These are phyloP conservation scores for Notospermus geniculatus DNA, from an alignment of 1,140 invertebrate species.

Conservation along the genomic window DNA sequence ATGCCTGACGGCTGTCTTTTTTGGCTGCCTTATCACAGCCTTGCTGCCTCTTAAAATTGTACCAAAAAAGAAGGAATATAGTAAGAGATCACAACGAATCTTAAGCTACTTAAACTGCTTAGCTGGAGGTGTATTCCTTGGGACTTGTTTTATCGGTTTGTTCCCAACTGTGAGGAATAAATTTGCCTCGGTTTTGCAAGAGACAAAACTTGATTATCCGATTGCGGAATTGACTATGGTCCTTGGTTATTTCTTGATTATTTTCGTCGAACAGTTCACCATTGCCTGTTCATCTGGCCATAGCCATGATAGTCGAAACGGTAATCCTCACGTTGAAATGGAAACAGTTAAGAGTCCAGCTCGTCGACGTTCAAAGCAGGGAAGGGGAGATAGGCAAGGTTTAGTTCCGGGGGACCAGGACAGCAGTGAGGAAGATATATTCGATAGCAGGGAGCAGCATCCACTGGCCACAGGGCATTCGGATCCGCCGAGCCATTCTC, in stretches of 20 bases:
- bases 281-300: slow-evolving; percentile 28
- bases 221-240: slow-evolving; percentile 61
- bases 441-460: slow-evolving; percentile 23
- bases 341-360: not conserved
- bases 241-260: slow-evolving; percentile 62
- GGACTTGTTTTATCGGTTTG: slow-evolving; percentile 61
- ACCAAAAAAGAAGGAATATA: not conserved
- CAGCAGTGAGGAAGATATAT: slow-evolving; percentile 39
- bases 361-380: not conserved
- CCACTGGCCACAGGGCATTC: not conserved
- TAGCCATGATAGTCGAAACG: not conserved
- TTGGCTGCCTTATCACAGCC: slow-evolving; percentile 36
- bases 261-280: slow-evolving; percentile 62
- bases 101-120: slow-evolving; percentile 53
- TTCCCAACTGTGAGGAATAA: slow-evolving; percentile 60
- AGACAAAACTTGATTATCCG: slow-evolving; percentile 19
- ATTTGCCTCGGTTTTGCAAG: slow-evolving; percentile 10
- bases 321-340: not conserved
- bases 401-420: slow-evolving; percentile 39
- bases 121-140: slow-evolving; percentile 63
- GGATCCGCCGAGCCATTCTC: not conserved
- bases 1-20: slow-evolving; percentile 31
- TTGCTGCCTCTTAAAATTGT: slow-evolving; percentile 36
- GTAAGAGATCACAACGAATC: slow-evolving; percentile 6
- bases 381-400: slow-evolving; percentile 22